Percentiles rank a stretch among this genome's conserved stretches.
phyloP scores from a whole-genome alignment of 2,888 invertebrate species.

The Latrodectus hesperus region DNA sequence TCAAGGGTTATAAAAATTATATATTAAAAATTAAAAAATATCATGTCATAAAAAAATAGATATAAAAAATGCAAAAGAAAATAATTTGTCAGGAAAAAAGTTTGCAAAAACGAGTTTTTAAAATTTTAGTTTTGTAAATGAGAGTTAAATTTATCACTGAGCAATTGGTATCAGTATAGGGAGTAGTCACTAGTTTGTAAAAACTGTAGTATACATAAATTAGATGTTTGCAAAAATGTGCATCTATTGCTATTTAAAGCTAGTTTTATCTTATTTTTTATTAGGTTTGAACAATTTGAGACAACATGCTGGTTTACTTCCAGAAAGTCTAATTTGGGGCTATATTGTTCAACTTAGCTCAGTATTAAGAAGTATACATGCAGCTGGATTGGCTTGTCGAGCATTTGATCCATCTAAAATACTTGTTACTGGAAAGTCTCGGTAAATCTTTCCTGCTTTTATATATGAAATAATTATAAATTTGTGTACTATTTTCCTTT shows the following conservation, averaged over 20 bases:
- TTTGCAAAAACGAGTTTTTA: too few species aligned
- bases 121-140: too few species aligned
- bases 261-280: conserved; percentile 44
- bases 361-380: conserved; percentile 92
- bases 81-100: too few species aligned
- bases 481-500: not conserved
- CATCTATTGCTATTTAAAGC: conserved; percentile 26
- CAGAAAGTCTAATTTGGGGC: conserved; percentile 95
- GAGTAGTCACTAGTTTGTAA: too few species aligned
- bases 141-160: too few species aligned
- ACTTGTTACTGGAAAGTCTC: conserved; percentile 82
- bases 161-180: too few species aligned
- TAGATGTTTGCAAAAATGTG: not conserved
- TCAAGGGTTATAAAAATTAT: too few species aligned
- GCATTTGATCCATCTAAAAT: conserved; percentile 95
- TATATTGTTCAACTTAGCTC: conserved; percentile 96
- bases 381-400: conserved; percentile 84
- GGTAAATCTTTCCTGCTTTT: conserved; percentile 44
- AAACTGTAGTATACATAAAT: too few species aligned
- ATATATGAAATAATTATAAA: not conserved
- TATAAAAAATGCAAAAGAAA: too few species aligned
- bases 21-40: too few species aligned
- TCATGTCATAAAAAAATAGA: too few species aligned
- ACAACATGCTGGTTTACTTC: conserved; percentile 79
- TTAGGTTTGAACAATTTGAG: conserved; percentile 60